Base-by-base conservation (phyloP, 2,797 vertebrate genomes). In the Malacoctenus gilli region DNA sequence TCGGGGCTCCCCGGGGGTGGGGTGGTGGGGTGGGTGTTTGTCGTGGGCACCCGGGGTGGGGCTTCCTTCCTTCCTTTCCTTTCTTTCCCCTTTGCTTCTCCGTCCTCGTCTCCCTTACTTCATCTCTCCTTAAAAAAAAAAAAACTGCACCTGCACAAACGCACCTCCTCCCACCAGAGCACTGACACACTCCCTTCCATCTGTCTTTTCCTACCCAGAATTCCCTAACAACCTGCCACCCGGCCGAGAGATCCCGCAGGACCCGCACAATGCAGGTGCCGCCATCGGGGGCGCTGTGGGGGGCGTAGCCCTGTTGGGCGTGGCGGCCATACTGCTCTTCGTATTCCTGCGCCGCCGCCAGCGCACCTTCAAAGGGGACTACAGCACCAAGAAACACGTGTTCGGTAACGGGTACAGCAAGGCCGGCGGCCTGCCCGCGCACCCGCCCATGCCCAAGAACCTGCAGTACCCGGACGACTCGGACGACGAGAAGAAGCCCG, bases 201-300 rank as follows among this genome's bases (percentile, higher is more conserved):
- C 91, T 96, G 94, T 98, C 92, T 97, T 95, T 96, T 95, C 95
- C 95, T 94, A 93, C 94, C 95, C 95, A 99, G 97, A 98, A 89
- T 93, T 93, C 91, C 96, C 95, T 95, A 94, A 87, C 93, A 91
- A 92, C 90, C 92, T 86, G 40, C 49, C 89, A 89, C 50, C 75
- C 67, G 63, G 84, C 70, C 52, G 68, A 1, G 87, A 77, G 88
- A 89, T 83, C 89, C 77, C 50, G 56, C 85, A 12, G 92, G 75
- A 89, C 68, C 76, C 49, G 63, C 82, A 83, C 87, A 93, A 82
- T 90, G 73, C 72, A 68, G 85, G 86, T 3, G 92, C 91, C 66
- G 93, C 92, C 92, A 96, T 98, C 76, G 95, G 94, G 85, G 93
- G 93, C 36, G 92, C 93, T 37, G 95, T 94, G 56, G 96, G 95